These are phyloP conservation scores for Natrix natrix DNA, from an alignment of 2,797 vertebrate genomes.

Conservation along the genomic window DNA sequence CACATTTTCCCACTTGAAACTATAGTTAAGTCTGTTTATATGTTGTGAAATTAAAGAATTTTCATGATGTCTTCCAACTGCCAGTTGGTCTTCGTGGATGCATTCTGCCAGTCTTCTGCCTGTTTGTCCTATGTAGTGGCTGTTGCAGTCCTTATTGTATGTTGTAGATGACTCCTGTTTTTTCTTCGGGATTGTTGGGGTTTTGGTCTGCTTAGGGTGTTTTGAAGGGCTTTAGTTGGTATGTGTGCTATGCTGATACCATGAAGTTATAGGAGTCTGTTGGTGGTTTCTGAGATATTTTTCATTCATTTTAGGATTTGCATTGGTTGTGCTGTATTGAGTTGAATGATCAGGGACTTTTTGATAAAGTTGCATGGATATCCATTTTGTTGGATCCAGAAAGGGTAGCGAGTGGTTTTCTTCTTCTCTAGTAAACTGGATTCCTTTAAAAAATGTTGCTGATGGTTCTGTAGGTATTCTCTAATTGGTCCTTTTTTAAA, in stretches of 20 bases:
- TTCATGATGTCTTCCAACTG: too few species aligned
- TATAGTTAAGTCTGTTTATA: too few species aligned
- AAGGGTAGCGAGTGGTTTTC: background rate
- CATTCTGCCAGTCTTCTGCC: too few species aligned
- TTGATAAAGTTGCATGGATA: background rate
- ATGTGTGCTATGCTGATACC: background rate
- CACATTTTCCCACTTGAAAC: too few species aligned
- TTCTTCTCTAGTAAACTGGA: background rate
- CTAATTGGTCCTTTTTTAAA: background rate
- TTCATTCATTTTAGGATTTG: background rate
- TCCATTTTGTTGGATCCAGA: background rate
- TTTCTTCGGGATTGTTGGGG: too few species aligned
- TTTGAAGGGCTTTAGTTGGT: background rate
- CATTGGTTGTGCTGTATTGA: background rate
- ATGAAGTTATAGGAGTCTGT: background rate
- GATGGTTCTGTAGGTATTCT: background rate
- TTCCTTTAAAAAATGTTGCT: background rate
- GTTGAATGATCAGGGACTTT: background rate
- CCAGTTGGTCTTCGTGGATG: too few species aligned
- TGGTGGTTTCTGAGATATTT: background rate
- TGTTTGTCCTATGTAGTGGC: too few species aligned
- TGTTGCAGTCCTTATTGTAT: too few species aligned
- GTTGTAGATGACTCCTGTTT: too few species aligned
- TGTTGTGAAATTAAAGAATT: too few species aligned
- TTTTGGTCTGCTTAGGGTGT: too few species aligned